These are phyloP conservation scores for Caenorhabditis imperialis DNA, from an alignment of 2,888 invertebrate species.

Conservation along the genomic window DNA sequence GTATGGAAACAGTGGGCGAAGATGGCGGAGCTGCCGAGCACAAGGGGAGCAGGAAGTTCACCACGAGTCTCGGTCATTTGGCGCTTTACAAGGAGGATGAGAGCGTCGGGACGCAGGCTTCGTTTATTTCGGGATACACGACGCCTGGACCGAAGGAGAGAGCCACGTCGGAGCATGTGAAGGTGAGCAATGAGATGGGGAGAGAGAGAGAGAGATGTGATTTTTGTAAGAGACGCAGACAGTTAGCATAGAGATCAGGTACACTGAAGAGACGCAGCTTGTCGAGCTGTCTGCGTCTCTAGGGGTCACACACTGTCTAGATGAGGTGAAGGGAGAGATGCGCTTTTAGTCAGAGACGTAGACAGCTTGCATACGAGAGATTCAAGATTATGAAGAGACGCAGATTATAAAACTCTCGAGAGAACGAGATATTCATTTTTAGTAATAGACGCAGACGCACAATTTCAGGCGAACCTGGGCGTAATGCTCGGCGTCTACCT, in stretches of 20 bases:
- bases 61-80: slow-evolving; percentile 73
- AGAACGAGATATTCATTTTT: too few species aligned
- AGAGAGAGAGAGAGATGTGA: neutral
- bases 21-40: slow-evolving; percentile 41
- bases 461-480: slow-evolving; percentile 90
- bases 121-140: slow-evolving; percentile 75
- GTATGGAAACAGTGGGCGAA: slow-evolving; percentile 54
- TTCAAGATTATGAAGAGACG: too few species aligned
- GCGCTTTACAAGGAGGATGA: slow-evolving; percentile 75
- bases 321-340: too few species aligned
- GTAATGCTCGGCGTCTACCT: slow-evolving; percentile 97
- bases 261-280: too few species aligned
- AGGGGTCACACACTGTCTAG: too few species aligned
- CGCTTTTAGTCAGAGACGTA: too few species aligned
- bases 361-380: too few species aligned
- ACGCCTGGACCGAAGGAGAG: slow-evolving; percentile 77
- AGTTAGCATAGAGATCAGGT: too few species aligned
- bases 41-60: slow-evolving; percentile 55
- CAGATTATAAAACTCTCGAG: too few species aligned
- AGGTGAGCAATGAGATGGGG: slow-evolving; percentile 52
- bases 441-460: too few species aligned
- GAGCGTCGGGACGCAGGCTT: slow-evolving; percentile 60
- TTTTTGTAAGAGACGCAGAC: too few species aligned
- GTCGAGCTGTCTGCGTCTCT: too few species aligned
- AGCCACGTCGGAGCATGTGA: slow-evolving; percentile 73